Conservation (phyloP, 2,113 vertebrate species). For the Coryphaenoides rupestris region DNA sequence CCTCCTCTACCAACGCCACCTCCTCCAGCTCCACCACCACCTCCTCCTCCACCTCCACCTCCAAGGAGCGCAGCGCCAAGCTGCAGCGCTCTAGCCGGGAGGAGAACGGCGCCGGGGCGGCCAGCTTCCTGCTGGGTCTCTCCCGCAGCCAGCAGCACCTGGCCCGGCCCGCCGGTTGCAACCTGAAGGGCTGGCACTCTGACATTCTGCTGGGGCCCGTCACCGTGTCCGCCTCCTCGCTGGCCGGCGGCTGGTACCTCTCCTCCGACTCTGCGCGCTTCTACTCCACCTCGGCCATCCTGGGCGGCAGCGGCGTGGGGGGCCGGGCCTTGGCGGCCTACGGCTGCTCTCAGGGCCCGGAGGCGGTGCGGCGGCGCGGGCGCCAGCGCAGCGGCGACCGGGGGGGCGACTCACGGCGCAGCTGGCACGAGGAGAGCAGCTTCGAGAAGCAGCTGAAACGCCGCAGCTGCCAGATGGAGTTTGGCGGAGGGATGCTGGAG, state of each 20-base stretch:
- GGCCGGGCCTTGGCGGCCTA: slow-evolving; percentile 60
- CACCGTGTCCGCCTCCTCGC: slow-evolving; percentile 70
- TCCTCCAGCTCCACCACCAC: slow-evolving; percentile 31
- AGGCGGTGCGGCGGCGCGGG: slow-evolving; percentile 76
- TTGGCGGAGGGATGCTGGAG: slow-evolving; percentile 82
- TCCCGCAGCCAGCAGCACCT: slow-evolving; percentile 88
- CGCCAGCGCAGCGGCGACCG: slow-evolving; percentile 74
- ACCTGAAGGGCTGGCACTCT: slow-evolving; percentile 92
- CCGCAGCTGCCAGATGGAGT: slow-evolving; percentile 95
- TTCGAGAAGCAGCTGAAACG: slow-evolving; percentile 97
- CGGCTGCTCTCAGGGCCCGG: slow-evolving; percentile 77
- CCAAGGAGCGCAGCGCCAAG: slow-evolving; percentile 43
- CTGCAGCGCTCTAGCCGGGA: slow-evolving; percentile 69
- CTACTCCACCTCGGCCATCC: slow-evolving; percentile 82
- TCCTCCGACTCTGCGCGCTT: slow-evolving; percentile 80
- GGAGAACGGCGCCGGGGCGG: slow-evolving; percentile 68
- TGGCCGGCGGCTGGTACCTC: slow-evolving; percentile 86
- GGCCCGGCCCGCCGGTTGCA: slow-evolving; percentile 68
- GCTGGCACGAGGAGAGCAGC: slow-evolving; percentile 95
- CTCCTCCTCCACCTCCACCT: slow-evolving; percentile 16
- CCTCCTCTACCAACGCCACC: slow-evolving; percentile 34
- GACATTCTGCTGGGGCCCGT: slow-evolving; percentile 85
- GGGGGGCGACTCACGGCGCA: slow-evolving; percentile 83
- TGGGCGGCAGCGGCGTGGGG: slow-evolving; percentile 46
- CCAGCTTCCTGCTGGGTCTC: slow-evolving; percentile 81